Evolutionary conservation across 1,140 invertebrate species (phyloP), one percentile per base, ranked within the genome.

Genomic region (Anadara kagoshimensis): DNA sequence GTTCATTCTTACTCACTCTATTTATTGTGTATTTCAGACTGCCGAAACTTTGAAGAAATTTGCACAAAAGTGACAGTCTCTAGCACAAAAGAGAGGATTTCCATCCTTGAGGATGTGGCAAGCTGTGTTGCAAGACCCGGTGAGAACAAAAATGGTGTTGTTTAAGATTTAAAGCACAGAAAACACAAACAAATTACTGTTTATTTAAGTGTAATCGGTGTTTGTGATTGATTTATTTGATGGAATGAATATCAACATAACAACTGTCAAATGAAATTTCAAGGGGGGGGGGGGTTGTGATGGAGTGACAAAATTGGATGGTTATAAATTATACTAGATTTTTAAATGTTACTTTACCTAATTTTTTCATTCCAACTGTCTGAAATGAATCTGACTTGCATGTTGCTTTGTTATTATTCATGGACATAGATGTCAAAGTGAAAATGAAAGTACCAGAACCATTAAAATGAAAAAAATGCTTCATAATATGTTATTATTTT

Each of bases 1-100:
- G 29, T 36, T 2, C 29, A 36, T 36, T 36, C 29, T 36, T 36
- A 36, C 2, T 36, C 2, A 36, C 2, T 3, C 29, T 57, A 41
- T 63, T 56, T 1, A 58, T 68, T 16, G 26, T 26, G 65, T 59
- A 77, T 79, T 81, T 12, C 67, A 95, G 93, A 88, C 93, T 78
- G 87, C 93, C 65, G 94, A 92, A 89, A 93, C 92, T 79, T 90
- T 96, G 75, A 95, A 94, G 84, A 94, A 95, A 91, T 91, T 96
- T 87, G 93, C 94, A 29, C 92, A 93, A 87, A 93, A 88, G 92
- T 96, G 75, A 93, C 95, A 86, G 93, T 93, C 78, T 91, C 94
- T 54, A 94, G 94, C 86, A 91, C 93, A 72, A 94, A 93, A 78
- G 93, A 94, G 79, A 92, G 95, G 79, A 92, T 92, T 77, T 86